Conservation (phyloP, 2,888 invertebrate species). For the Nesidiocoris tenuis region DNA sequence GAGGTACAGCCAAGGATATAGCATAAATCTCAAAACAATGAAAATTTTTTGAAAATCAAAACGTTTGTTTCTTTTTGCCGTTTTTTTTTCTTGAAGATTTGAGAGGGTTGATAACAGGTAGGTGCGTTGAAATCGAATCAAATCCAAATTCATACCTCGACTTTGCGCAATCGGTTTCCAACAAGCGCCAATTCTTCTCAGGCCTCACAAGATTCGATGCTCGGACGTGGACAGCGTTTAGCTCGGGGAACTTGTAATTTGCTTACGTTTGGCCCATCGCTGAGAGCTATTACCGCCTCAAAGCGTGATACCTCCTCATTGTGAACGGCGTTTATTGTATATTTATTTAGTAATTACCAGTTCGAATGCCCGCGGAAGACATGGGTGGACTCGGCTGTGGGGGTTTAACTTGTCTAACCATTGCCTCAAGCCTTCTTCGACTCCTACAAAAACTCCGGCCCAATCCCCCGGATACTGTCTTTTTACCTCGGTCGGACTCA, state of each 20-base stretch:
- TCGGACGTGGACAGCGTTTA: background rate
- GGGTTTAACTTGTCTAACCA: background rate
- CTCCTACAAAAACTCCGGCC: background rate
- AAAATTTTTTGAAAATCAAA: no score
- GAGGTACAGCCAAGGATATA: no score
- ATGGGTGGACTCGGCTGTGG: slow-evolving; percentile 5
- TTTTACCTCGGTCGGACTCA: slow-evolving; percentile 14
- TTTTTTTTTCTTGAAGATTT: no score
- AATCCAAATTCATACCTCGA: no score
- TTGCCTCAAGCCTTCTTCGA: background rate
- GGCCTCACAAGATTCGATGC: background rate
- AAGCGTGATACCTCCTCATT: slow-evolving; percentile 20
- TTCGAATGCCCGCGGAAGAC: slow-evolving; percentile 5
- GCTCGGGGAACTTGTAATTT: slow-evolving; percentile 7
- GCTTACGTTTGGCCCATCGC: slow-evolving; percentile 4
- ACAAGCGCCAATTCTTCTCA: background rate
- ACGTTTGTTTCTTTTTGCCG: no score
- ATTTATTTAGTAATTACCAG: slow-evolving; percentile 35
- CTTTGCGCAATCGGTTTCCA: no score
- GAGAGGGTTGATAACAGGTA: no score
- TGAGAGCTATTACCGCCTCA: slow-evolving; percentile 16
- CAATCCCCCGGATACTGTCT: slow-evolving; percentile 12
- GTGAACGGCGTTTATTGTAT: slow-evolving; percentile 28
- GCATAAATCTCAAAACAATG: no score
- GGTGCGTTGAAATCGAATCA: no score